phyloP scores from a whole-genome alignment of 2,113 vertebrate genomes.

The Progne subis region DNA sequence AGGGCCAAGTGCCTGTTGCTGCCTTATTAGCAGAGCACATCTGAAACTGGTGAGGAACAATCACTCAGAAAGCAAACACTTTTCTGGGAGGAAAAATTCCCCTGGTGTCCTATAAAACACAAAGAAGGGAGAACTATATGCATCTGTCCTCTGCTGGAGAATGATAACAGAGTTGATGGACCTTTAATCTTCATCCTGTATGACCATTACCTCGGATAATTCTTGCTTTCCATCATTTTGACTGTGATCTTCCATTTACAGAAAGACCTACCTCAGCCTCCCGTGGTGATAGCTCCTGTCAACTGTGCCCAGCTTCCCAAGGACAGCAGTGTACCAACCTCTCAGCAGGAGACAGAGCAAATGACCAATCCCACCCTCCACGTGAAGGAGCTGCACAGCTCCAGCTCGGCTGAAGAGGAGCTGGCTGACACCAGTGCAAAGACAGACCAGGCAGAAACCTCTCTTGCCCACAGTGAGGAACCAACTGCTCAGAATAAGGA shows the following conservation, averaged over 20 bases:
- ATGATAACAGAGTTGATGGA: neutral
- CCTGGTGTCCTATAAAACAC: neutral
- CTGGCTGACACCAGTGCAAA: neutral
- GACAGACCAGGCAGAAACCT: neutral
- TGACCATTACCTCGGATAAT: neutral
- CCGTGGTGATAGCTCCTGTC: slow-evolving; percentile 78
- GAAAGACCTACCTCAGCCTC: slow-evolving; percentile 83
- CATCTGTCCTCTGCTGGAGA: neutral
- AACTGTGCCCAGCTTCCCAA: slow-evolving; percentile 11
- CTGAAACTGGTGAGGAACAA: neutral
- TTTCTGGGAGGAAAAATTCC: neutral
- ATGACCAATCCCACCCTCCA: slow-evolving; percentile 52
- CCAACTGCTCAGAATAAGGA: neutral
- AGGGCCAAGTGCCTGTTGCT: neutral
- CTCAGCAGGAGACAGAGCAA: neutral
- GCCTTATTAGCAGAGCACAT: neutral
- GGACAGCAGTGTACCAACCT: neutral
- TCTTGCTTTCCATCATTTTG: neutral
- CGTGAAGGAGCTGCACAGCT: neutral
- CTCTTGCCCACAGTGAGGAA: neutral
- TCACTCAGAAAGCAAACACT: neutral
- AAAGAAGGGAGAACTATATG: neutral
- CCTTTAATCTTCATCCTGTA: neutral
- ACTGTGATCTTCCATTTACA: slow-evolving; percentile 37
- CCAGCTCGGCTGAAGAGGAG: neutral